Evolutionary conservation across 2,888 invertebrate species (phyloP).

Genomic region (Spicauda simplicius): DNA sequence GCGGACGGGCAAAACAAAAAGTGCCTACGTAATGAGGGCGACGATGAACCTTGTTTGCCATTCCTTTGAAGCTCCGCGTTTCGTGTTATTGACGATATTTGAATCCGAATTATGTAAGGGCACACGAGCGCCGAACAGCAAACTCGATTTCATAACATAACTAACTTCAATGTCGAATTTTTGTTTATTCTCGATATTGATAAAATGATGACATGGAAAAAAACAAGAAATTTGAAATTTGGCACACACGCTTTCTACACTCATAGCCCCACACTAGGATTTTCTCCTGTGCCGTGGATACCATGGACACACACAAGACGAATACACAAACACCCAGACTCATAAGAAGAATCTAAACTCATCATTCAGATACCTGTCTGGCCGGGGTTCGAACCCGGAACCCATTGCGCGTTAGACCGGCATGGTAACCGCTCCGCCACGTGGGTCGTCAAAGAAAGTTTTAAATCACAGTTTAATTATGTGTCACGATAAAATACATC

Average conservation of each 20-base stretch:
- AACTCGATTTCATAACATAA: conserved; percentile 13
- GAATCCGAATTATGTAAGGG: conserved; percentile 25
- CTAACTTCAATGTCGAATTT: background rate
- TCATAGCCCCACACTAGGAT: too few relatives aligned
- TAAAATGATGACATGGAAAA: background rate
- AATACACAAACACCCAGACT: too few relatives aligned
- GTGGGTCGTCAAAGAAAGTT: too few relatives aligned
- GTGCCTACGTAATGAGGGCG: conserved; percentile 56
- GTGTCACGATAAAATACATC: background rate
- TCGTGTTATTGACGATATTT: conserved; percentile 29
- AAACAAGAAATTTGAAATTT: too few relatives aligned
- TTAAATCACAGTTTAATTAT: background rate
- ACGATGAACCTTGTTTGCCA: conserved; percentile 35
- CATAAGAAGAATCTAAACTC: too few relatives aligned
- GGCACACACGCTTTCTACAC: too few relatives aligned
- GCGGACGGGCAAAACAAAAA: conserved; percentile 56
- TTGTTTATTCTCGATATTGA: background rate
- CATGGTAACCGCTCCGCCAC: too few relatives aligned
- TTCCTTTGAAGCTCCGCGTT: conserved; percentile 32
- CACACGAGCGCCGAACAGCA: conserved; percentile 22
- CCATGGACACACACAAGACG: too few relatives aligned
- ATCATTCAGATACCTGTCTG: too few relatives aligned
- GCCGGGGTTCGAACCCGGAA: too few relatives aligned
- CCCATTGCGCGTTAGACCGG: too few relatives aligned
- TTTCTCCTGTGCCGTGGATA: too few relatives aligned